Base-by-base conservation (phyloP, 92 coral and sea anemone genomes). In the Epizoanthus rinbou region DNA sequence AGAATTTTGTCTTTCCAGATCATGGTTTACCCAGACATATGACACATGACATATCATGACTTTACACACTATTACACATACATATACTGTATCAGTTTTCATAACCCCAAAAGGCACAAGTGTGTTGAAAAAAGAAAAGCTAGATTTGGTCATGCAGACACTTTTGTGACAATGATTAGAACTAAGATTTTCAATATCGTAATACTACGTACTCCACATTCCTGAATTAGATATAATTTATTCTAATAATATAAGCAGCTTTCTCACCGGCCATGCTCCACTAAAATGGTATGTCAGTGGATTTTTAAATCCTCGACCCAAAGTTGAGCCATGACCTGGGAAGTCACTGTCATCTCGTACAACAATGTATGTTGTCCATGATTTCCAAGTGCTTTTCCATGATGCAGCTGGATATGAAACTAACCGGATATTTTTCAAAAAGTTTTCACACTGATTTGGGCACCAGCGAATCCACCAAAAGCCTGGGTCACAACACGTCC, bases 181-280 rank as follows among this genome's bases (percentile, higher is more conserved):
- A n/a, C 31, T 2, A 28, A 28, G 31, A 28, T 28, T 28, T 28
- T 28, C 0, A 28, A 28, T 28, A 28, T 28, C 31, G 0, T 28
- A 28, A 28, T 37, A 37, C 43, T 3, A 37, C 3, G 43, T 37
- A 6, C 43, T 37, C 43, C 43, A 37, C 43, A 37, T 3, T 37
- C 43, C 43, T 37, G 6, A 37, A 37, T 3, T 37, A 37, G 25
- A 64, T 72, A 72, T 8, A 25, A 33, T 17, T 13, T 31, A 16
- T 8, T 19, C 28, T 10, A 35, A 39, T 10, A 59, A 21, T 16
- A 6, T 16, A 3, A n/a, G n/a, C 3, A 39, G 13, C 22, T 13
- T 64, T 50, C 98, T 85, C 79, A 95, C 98, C 85, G 92, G 86
- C 98, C 98, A 95, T 43, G 91, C 74, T 52, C 87, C 90, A 71